phyloP scores from a whole-genome alignment of 2,797 vertebrate genomes.

The Gouania willdenowi region DNA sequence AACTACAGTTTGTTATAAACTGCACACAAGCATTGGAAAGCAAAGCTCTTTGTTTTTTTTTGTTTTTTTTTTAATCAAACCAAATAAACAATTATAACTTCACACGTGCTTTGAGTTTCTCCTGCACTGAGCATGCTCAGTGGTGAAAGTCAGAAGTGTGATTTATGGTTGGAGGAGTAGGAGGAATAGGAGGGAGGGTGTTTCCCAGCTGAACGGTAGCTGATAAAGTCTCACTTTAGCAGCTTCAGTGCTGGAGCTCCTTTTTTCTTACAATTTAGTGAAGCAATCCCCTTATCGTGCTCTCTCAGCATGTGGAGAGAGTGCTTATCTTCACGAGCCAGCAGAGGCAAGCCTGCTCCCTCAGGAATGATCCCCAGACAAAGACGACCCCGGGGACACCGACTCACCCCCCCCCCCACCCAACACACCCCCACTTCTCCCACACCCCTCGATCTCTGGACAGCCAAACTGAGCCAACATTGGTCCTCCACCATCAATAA shows the following conservation, averaged over 20 bases:
- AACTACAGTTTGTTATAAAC: no score
- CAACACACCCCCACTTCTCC: no score
- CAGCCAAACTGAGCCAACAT: constrained; percentile 42
- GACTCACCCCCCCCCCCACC: constrained; percentile 49
- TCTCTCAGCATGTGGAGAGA: constrained; percentile 87
- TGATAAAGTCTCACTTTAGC: constrained; percentile 68
- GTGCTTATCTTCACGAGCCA: constrained; percentile 86
- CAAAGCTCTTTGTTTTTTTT: no score
- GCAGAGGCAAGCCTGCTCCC: constrained; percentile 84
- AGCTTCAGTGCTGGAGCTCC: constrained; percentile 61
- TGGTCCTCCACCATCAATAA: constrained; percentile 65
- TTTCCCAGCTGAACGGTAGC: constrained; percentile 59
- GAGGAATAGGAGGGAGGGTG: constrained; percentile 37
- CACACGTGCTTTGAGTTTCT: constrained; percentile 10
- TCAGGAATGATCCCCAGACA: constrained; percentile 76
- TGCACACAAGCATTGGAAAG: no score
- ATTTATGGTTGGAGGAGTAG: constrained; percentile 47
- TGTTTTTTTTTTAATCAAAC: background rate
- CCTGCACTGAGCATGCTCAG: constrained; percentile 20
- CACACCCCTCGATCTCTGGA: constrained; percentile 51
- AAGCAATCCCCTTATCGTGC: constrained; percentile 86
- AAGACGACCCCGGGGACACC: constrained; percentile 67
- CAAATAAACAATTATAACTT: constrained; percentile 16
- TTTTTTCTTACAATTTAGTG: constrained; percentile 63
- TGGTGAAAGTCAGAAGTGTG: constrained; percentile 40